Evolutionary conservation across 1,140 invertebrate species (phyloP), one percentile per base, ranked within the genome.

Genomic region (Heliconius eleuchia): DNA sequence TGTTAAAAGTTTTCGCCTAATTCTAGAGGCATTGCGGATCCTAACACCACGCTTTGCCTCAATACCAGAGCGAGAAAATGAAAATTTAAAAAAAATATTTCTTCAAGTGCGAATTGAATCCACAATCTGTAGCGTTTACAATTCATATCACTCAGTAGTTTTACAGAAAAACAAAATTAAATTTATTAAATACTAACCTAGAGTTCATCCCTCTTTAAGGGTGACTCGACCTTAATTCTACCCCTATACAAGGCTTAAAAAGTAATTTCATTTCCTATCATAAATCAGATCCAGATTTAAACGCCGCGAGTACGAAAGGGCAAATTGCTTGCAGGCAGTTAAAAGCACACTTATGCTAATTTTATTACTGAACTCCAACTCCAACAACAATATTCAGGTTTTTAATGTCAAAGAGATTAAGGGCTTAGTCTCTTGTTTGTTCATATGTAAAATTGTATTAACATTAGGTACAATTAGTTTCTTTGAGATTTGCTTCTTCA

Each of bases 291-390:
- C 75, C 81, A 83, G 82, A 83, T 86, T 86, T 84, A 83, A 84
- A 80, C 82, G 83, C 83, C 60, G 73, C 80, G 74, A 50, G 73
- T 50, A 76, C 74, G 74, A 84, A 87, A 82, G 79, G 83, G 79
- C 76, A 80, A 83, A 83, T 85, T 76, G 74, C 57, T 76, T 79
- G 81, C 79, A 82, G 55, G 82, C 79, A 80, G 74, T 87, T 78
- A 87, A 66, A 83, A 82, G 77, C 71, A 77, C 70, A 66, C 74
- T 81, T 84, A 83, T 84, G 82, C 73, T 84, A 85, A 85, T 86
- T 81, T 86, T 84, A 86, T 84, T 77, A 73, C 77, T 74, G 50
- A 81, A 82, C 81, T 73, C 76, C 50, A 57, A 55, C 19, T 57
- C 55, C 1, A 23, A 57, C 55, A 27, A 66, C 23, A 57, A 78